phyloP scores from a whole-genome alignment of 1,140 invertebrate genomes.

The Batillaria attramentaria region DNA sequence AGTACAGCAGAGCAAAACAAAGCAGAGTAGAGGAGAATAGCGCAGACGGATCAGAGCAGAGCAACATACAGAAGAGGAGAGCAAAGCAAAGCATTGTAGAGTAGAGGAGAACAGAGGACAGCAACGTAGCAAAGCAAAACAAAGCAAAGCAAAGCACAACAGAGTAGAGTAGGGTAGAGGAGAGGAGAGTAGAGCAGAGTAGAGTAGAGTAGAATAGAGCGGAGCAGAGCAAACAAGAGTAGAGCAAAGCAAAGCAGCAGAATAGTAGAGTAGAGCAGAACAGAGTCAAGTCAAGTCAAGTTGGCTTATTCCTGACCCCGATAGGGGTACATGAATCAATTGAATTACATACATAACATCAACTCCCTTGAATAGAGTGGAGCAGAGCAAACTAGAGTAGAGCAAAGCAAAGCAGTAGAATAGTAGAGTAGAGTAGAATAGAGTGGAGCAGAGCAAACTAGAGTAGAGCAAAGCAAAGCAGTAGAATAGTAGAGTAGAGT shows the following conservation, averaged over 20 bases:
- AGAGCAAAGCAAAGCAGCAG: background rate
- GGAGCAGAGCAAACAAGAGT: background rate
- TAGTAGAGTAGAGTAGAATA: constrained; percentile 24
- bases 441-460: constrained; percentile 19
- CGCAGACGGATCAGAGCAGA: background rate
- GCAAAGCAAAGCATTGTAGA: constrained; percentile 18
- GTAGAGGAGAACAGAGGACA: background rate
- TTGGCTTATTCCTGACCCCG: no score
- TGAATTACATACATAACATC: no score
- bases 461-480: background rate
- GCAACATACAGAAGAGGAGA: constrained; percentile 5
- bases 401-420: constrained; percentile 23
- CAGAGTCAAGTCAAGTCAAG: no score
- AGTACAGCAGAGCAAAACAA: constrained; percentile 10
- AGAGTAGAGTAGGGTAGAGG: background rate
- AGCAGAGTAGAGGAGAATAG: background rate
- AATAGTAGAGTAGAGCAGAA: background rate
- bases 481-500: constrained; percentile 13
- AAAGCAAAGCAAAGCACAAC: background rate
- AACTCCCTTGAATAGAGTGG: constrained; percentile 22
- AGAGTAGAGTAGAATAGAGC: background rate
- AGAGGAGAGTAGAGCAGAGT: background rate
- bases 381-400: constrained; percentile 29
- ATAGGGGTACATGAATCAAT: no score
- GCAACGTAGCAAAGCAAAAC: background rate